Conservation (phyloP, 2,113 vertebrate species). For the Procapra przewalskii region DNA sequence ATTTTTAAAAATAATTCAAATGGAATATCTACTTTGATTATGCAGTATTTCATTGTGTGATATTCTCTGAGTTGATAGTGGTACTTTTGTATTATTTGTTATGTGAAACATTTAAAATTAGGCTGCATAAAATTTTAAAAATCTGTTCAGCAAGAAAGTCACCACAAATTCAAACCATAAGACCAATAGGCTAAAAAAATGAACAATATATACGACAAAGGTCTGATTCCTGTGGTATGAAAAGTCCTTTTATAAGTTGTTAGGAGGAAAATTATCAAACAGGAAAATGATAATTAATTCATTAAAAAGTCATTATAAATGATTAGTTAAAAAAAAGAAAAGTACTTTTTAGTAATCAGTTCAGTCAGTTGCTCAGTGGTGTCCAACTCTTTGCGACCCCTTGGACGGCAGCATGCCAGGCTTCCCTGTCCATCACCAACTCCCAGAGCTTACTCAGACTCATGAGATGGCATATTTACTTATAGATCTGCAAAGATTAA, state of each 20-base stretch:
- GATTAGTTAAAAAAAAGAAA: not conserved
- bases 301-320: conserved; percentile 3
- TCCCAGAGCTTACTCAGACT: not conserved
- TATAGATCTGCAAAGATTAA: not conserved
- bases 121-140: not conserved
- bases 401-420: not conserved
- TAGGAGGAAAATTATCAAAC: not conserved
- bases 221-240: not conserved
- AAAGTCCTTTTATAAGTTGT: not conserved
- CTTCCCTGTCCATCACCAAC: not conserved
- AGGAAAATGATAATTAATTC: not conserved
- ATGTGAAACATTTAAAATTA: not conserved
- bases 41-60: not conserved
- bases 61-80: not conserved
- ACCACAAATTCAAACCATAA: not conserved
- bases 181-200: not conserved
- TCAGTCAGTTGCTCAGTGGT: not conserved
- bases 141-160: not conserved
- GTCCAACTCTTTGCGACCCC: not conserved
- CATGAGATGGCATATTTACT: not conserved
- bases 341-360: not conserved
- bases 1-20: not conserved
- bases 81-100: not conserved
- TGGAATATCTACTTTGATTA: not conserved
- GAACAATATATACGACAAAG: not conserved